phyloP scores from a whole-genome alignment of 2,113 vertebrate species.

The Balaeniceps rex region DNA sequence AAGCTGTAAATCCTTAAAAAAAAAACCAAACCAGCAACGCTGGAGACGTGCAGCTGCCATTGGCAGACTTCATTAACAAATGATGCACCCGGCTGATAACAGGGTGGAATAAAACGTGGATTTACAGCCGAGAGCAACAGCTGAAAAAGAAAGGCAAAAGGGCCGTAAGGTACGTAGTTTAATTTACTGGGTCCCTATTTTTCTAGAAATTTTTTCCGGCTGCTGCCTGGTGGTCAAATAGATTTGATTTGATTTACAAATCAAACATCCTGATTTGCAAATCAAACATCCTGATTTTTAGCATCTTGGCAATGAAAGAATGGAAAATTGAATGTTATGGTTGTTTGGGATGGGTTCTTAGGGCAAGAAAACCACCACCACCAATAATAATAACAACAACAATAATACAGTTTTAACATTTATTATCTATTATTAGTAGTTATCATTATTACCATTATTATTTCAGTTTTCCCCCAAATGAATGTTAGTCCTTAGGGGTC shows the following conservation, averaged over 20 bases:
- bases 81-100: neutral
- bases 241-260: neutral
- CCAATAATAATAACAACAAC: no score
- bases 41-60: accelerated
- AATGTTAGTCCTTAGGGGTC: neutral
- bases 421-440: neutral
- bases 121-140: neutral
- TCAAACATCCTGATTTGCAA: neutral
- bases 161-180: neutral
- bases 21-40: neutral
- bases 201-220: neutral
- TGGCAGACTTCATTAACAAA: neutral
- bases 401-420: neutral
- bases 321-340: accelerated
- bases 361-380: neutral
- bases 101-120: neutral
- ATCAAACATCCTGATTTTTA: neutral
- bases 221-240: no score
- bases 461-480: neutral
- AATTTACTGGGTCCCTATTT: no score
- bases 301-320: neutral
- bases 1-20: neutral
- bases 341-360: neutral
- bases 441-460: neutral
- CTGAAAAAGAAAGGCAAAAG: neutral